Evolutionary conservation across 2,113 vertebrate species (phyloP), one percentile per base, ranked within the genome.

Genomic region (Amazona guildingii): DNA sequence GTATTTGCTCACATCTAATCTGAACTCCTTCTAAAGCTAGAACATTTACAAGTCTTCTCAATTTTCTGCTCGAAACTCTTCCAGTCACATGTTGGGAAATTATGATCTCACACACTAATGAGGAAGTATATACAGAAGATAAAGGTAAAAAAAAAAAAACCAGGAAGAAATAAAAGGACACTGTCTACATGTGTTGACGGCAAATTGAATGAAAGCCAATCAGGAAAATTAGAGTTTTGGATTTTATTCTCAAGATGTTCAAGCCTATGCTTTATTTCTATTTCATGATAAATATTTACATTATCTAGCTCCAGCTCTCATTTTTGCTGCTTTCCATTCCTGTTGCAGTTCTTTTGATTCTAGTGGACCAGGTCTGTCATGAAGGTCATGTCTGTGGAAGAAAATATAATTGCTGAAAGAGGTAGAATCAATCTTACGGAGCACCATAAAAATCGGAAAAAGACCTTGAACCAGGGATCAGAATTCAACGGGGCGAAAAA

Each of bases 401-500:
- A 76, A 91, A 87, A 86, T 35, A 74, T 29, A 73, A 80, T 83
- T 88, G 68, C 35, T 54, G 67, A 67, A 89, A 91, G 70, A 85
- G 24, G 49, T 62, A 69, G 52, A 77, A 87, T 83, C 86, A 82
- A 73, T 92, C 51, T 55, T 21, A 85, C 28, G 63, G 70, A 61
- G 18, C 75, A 63, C 49, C 15, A 5, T 43, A 90, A 93, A 91
- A 70, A 86, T 59, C 78, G 91, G 74, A 91, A 59, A 78, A 46
- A 55, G 46, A 59, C 54, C n/a, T 83, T 90, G 77, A 86, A 87
- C n/a, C 2, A 10, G n/a, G 35, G 51, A 67, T 90, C 87, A 70
- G 72, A 88, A 88, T 92, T 93, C 87, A 86, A 46, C 31, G 67
- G 94, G 46, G 82, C n/a, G 44, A 77, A 83, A 88, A 85, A 87